A percentile compares a stretch with the other conserved stretches of the same genome.
phyloP scores from a whole-genome alignment of 2,797 vertebrate genomes.

The Valencia hispanica region DNA sequence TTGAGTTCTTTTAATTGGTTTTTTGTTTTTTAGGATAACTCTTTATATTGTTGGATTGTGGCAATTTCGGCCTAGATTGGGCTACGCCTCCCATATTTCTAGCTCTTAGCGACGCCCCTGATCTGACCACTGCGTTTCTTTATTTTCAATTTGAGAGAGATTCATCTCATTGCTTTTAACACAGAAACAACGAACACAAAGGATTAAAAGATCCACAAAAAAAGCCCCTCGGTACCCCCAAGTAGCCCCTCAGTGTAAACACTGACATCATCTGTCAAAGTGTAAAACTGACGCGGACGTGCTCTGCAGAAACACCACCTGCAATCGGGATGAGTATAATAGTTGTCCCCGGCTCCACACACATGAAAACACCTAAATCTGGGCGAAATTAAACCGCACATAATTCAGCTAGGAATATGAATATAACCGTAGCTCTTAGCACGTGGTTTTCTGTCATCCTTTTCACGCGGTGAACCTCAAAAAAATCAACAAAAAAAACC shows the following conservation, averaged over 20 bases:
- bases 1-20: neutral
- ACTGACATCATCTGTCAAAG: conserved; percentile 37
- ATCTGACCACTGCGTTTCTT: neutral
- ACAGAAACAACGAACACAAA: conserved; percentile 1
- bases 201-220: neutral
- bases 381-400: neutral
- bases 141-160: neutral
- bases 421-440: neutral
- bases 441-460: conserved; percentile 6
- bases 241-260: conserved; percentile 25
- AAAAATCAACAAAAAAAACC: neutral
- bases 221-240: neutral
- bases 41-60: neutral
- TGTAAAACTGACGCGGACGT: neutral
- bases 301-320: neutral
- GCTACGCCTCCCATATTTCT: neutral
- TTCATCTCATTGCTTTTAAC: neutral
- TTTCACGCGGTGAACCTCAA: neutral
- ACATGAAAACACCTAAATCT: neutral
- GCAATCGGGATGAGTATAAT: neutral
- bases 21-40: neutral
- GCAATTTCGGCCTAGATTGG: neutral
- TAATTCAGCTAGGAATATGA: neutral
- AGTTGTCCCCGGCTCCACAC: no score
- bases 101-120: neutral